Base-by-base conservation (phyloP, 2,888 invertebrate genomes). In the Noctua fimbriata region DNA sequence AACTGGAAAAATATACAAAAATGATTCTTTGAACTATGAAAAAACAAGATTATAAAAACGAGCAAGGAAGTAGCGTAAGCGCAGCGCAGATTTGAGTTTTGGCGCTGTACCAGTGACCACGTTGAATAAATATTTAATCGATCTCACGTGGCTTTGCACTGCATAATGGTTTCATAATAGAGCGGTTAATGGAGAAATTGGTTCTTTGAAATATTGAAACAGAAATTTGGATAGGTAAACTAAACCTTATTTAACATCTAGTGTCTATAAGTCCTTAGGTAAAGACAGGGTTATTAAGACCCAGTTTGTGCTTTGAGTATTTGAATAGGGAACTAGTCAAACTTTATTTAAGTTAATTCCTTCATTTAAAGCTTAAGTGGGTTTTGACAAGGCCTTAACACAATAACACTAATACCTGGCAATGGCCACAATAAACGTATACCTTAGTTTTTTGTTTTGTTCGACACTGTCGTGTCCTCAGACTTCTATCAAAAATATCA, bases 51-150 rank as follows among this genome's bases (percentile, higher is more conserved):
- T 6, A 28, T 18, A 21, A 3, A 16, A 18, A 28, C 18, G 12
- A 36, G 18, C 5, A 36, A 18, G 36, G 2, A 4, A 32, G 28
- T 7, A 44, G 66, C 14, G 3, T 44, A 18, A 28, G 36, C 4
- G 28, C 6, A 28, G 28, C 24, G 10, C 49, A 69, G 21, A 79
- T 47, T 1, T 49, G 80, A 16, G 60, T 81, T 72, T 83, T 88
- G 86, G 70, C 71, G 9, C 41, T 73, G 60, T 41, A 70, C 73
- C 47, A 67, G 58, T 65, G 24, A 49, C 63, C 58, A 36, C 12
- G 10, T 9, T 52, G 24, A 69, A 83, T 78, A 36, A 73, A 84
- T 69, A 78, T 60, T 72, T 36, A 84, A 58, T 78, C 73, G 32
- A 55, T 55, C 36, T 63, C 63, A 73, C 44, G 65, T 72, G 47